Evolutionary conservation across 2,888 invertebrate species (phyloP), one percentile per base, ranked within the genome.

Genomic region (Drosophila mettleri): DNA sequence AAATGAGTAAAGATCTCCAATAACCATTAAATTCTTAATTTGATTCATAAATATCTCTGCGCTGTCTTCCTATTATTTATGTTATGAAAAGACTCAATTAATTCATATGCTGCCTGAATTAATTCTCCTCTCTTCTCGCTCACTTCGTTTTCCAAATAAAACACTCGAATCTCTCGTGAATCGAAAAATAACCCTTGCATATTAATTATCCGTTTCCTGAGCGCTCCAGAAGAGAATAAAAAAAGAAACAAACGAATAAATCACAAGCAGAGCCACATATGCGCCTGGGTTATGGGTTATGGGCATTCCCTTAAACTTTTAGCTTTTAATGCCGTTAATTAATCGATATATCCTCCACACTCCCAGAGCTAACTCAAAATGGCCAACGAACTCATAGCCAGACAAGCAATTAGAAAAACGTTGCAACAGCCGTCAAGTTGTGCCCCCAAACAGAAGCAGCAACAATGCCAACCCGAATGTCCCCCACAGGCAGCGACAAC

Each of bases 261-360:
- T 85, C 74, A 78, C 62, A 81, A 51, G 9, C 12, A 31, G 14
- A 36, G 45, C 57, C 43, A 29, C 41, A 60, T 24, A 52, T 61
- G 41, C 9, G 33, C 1, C 16, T 24, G 41, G 41, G 41, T 38
- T 20, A n/a, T n/a, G n/a, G 18, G 27, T n/a, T n/a, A n/a, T n/a
- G n/a, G 20, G 36, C 41, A 24, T 41, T 39, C 20, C 39, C 31
- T 43, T 16, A 36, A 84, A 75, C 69, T 78, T 75, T 71, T 69
- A 84, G 77, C 82, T 86, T 75, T 84, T 84, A 84, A 84, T 86
- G 75, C 68, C 54, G 71, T 86, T 84, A 86, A 84, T 86, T 84
- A 86, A 84, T 86, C 85, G 85, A 80, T 86, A 69, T 69, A 33
- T 39, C 38, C 60, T n/a, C 22, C 29, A 34, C 51, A 39, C 16